These are phyloP conservation scores for Corbicula japonica DNA, from an alignment of 2,888 invertebrate species.

Conservation along the genomic window DNA sequence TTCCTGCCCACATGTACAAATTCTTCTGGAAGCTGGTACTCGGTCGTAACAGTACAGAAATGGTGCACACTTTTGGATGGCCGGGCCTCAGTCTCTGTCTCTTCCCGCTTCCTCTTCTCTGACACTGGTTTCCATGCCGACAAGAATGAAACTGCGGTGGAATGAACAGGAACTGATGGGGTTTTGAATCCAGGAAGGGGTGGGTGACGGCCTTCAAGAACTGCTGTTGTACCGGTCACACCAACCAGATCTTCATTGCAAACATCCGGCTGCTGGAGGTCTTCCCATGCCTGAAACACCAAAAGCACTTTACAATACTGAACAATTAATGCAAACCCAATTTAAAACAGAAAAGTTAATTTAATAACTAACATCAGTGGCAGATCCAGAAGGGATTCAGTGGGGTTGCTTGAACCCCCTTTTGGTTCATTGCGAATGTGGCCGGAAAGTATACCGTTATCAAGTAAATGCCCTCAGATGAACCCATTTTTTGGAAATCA, in stretches of 20 bases:
- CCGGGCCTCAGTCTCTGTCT: conserved; percentile 41
- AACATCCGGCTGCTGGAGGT: conserved; percentile 78
- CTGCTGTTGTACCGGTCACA: conserved; percentile 74
- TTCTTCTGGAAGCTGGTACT: conserved; percentile 82
- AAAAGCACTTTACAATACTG: neutral
- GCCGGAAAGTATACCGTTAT: conserved; percentile 9
- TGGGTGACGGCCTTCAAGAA: conserved; percentile 70
- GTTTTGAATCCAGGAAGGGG: conserved; percentile 62
- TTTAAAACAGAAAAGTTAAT: conserved; percentile 4
- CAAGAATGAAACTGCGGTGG: conserved; percentile 78
- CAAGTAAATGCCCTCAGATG: neutral
- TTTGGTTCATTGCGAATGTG: no score
- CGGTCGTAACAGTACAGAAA: conserved; percentile 82
- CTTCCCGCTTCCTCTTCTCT: conserved; percentile 56
- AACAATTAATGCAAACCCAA: neutral
- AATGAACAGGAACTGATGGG: conserved; percentile 59
- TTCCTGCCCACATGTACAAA: conserved; percentile 81
- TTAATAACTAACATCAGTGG: no score
- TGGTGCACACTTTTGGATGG: conserved; percentile 81
- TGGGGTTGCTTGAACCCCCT: no score
- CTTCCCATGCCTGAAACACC: conserved; percentile 79
- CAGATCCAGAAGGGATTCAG: no score
- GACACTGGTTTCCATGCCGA: conserved; percentile 80
- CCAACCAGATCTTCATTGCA: conserved; percentile 82
- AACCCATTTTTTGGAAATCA: neutral